Base-by-base conservation (phyloP, 64 coral and sea anemone species). In the Platygyra sinensis region DNA sequence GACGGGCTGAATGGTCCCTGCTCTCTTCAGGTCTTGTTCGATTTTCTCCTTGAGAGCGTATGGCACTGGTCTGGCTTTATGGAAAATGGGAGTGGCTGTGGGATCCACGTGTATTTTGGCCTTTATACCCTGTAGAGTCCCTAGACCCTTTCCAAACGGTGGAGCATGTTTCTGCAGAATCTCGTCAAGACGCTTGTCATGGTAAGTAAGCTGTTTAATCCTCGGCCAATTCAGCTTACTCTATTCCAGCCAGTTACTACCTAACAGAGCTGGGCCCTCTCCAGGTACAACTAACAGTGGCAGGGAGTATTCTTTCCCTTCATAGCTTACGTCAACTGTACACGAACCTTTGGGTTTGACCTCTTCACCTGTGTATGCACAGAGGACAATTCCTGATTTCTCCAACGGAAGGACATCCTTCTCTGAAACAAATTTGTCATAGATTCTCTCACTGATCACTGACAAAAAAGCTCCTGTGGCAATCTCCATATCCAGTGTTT, bases 71-170 rank as follows among this genome's bases (percentile, higher is more conserved):
- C 30, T 39, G 14, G 77, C 91, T 88, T 93, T 93, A 25, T 25
- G 5, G 54, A 50, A 93, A 39, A 39, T 75, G 3, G 91, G 62
- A 24, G 18, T 59, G 30, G 91, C 86, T 28, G 62, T 33, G 24
- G 52, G 57, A 46, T 83, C 78, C 8, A 93, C 91, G 62, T 88
- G 55, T 30, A 93, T 93, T 72, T 93, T 88, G 62, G 91, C 76
- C 59, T 86, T 52, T 10, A 50, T 62, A 20, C 91, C 83, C 49
- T 73, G 67, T 5, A 93, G 62, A 15, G 91, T 93, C 24, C 85
- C 85, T 30, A 93, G 80, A 30, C 75, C 84, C 39, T 80, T 62
- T 18, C 46, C 24, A 80, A 93, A 92, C 12, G 81, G 39, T 1
- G 74, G 52, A 18, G 54, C 20, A 29, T 80, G 39, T 28, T 63